Percentiles rank a stretch among this genome's conserved stretches.
Evolutionary conservation across 2,888 invertebrate genomes (phyloP).

Genomic region (Rugalucina vietnamica): DNA sequence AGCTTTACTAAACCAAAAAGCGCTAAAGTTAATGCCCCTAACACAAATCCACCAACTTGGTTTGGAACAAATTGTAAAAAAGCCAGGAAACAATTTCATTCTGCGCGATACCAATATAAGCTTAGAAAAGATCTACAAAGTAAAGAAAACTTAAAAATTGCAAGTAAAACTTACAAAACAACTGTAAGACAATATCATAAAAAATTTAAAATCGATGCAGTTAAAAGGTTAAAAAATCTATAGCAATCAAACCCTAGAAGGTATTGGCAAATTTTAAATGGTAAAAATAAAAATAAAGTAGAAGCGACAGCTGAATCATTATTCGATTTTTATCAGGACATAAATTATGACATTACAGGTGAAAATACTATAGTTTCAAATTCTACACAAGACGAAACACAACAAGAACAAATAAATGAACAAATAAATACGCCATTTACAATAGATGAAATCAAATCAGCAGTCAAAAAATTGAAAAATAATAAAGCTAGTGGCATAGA

Average conservation of each 20-base stretch:
- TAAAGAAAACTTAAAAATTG: no score
- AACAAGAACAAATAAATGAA: no score
- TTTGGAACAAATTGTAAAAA: no score
- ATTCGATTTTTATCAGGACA: neutral
- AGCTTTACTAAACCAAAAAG: no score
- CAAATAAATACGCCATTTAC: neutral
- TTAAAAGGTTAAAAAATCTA: neutral
- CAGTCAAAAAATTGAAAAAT: neutral
- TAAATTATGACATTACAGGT: neutral
- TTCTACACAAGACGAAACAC: neutral
- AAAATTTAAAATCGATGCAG: neutral
- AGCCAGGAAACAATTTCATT: no score
- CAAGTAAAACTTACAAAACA: neutral
- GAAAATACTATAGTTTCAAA: no score
- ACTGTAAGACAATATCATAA: neutral
- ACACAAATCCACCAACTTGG: no score
- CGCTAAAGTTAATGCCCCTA: no score
- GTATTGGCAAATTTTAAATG: neutral
- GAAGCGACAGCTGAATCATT: neutral
- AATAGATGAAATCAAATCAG: neutral
- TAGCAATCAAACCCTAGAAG: neutral
- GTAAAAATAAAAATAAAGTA: no score
- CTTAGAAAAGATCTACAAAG: no score
- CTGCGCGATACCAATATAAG: no score
- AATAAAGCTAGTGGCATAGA: neutral